Evolutionary conservation across 2,888 invertebrate genomes (phyloP).

Genomic region (Nipponacmea schrenckii): DNA sequence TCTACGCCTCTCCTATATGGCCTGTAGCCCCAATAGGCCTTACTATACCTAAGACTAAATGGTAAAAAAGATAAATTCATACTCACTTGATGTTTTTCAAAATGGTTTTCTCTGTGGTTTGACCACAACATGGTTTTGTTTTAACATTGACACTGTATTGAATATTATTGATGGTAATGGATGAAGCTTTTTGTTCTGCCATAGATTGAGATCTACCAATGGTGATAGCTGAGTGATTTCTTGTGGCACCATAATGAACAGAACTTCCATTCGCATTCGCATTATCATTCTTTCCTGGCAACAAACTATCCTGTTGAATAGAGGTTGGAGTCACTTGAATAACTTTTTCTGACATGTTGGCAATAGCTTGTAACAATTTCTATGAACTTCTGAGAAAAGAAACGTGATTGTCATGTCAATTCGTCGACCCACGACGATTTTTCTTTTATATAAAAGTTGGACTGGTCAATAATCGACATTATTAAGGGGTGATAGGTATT

Average conservation of each 20-base stretch:
- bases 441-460: too few relatives aligned
- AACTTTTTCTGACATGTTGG: too few relatives aligned
- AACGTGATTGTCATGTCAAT: too few relatives aligned
- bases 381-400: too few relatives aligned
- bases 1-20: too few relatives aligned
- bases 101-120: conserved; percentile 47
- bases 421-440: too few relatives aligned
- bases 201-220: background rate
- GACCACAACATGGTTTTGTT: conserved; percentile 46
- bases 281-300: background rate
- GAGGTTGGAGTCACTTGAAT: background rate
- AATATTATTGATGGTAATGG: conserved; percentile 44
- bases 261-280: background rate
- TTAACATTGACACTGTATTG: conserved; percentile 54
- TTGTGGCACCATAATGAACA: conserved; percentile 7
- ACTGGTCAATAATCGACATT: too few relatives aligned
- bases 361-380: too few relatives aligned
- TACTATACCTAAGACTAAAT: too few relatives aligned
- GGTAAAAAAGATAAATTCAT: background rate
- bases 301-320: background rate
- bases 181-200: background rate
- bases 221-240: background rate
- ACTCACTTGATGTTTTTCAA: conserved; percentile 59
- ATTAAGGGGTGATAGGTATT: too few relatives aligned
- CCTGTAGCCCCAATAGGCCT: too few relatives aligned